Evolutionary conservation across 1,140 invertebrate species (phyloP), one percentile per base, ranked within the genome.

Genomic region (Hirudo medicinalis): DNA sequence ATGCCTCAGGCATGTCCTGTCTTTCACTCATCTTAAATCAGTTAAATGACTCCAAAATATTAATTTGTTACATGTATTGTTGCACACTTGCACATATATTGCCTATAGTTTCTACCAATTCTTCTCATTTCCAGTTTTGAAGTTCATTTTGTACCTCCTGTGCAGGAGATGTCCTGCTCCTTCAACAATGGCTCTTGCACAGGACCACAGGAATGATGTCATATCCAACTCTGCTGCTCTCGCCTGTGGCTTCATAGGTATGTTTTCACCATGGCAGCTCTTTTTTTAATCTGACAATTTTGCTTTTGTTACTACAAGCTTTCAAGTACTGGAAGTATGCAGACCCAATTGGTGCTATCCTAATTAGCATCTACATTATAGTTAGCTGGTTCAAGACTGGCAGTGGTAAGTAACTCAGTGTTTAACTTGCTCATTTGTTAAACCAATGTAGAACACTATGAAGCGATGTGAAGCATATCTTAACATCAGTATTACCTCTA

Each of bases 281-380:
- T 13, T 49, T 15, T 49, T 17, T 49, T 4, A 40, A 40, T 40
- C 11, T 40, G 4, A 11, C 11, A 6, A 6, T 40, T 6, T 49
- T 49, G 43, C 11, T 49, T 49, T 49, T 49, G n/a, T n/a, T n/a
- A n/a, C n/a, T n/a, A n/a, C n/a, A 49, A 49, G 43, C 43, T 49
- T 49, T 49, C 43, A 49, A 49, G 15, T 49, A 49, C 43, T 63
- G 57, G 57, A 63, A 63, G 15, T 84, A 81, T 75, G 74, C 81
- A 22, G 83, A 85, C 75, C 83, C 83, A 1, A 76, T 80, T 8
- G 84, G 84, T 19, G 84, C 84, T 49, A 83, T 85, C 17, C 29
- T 82, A 6, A 82, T 83, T 54, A 78, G 78, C 67, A 69, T 81
- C n/a, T 83, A 83, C 75, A 82, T 83, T 66, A 71, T 79, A 15